These are phyloP conservation scores for Molossus molossus DNA, from an alignment of 2,797 vertebrate genomes.

Conservation along the genomic window DNA sequence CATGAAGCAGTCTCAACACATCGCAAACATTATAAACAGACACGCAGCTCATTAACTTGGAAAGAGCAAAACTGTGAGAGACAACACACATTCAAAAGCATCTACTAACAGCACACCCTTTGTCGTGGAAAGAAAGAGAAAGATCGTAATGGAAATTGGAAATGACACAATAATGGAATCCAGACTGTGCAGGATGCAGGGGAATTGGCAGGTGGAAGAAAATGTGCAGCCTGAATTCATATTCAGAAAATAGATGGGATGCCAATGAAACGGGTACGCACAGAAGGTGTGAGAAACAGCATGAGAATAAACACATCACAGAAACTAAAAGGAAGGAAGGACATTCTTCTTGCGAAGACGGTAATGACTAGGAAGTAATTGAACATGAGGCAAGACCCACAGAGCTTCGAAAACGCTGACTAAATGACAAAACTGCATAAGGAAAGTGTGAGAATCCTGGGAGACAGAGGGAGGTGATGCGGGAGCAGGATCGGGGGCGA, in stretches of 20 bases:
- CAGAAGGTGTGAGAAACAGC: not conserved
- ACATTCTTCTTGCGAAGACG: no score
- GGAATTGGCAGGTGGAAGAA: not conserved
- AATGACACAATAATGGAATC: constrained; percentile 2
- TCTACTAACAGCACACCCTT: constrained; percentile 14
- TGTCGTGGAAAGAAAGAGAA: not conserved
- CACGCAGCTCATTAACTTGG: constrained; percentile 25
- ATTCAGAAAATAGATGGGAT: not conserved
- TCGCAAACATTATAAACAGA: not conserved
- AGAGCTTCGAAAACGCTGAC: not conserved
- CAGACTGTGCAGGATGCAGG: not conserved
- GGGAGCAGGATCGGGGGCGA: fast-evolving
- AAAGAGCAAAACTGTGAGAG: constrained; percentile 30
- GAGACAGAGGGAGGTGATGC: no score
- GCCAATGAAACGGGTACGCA: not conserved
- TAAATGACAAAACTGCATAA: not conserved
- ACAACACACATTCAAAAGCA: not conserved
- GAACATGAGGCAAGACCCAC: not conserved
- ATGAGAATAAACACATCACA: not conserved
- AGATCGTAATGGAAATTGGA: not conserved
- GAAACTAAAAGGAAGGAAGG: not conserved
- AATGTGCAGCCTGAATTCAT: not conserved
- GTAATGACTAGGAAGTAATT: not conserved
- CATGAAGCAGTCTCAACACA: not conserved
- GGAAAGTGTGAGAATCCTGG: not conserved